A percentile compares a stretch with the other conserved stretches of the same genome.
Evolutionary conservation across 2,113 vertebrate genomes (phyloP).

Genomic region (Pseudonaja textilis): DNA sequence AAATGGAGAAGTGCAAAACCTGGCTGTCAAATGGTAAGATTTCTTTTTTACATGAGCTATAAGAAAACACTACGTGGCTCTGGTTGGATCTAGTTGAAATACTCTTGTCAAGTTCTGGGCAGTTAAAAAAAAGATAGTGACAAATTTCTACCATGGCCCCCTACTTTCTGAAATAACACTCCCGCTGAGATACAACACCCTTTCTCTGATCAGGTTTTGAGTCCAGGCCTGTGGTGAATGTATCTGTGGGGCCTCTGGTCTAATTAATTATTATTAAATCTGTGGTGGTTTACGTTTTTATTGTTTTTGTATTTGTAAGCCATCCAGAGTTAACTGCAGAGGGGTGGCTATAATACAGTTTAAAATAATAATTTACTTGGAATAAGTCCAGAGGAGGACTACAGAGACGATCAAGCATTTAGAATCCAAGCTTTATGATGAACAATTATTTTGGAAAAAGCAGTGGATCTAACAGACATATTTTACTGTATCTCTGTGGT

Average conservation of each 20-base stretch:
- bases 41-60: fast-evolving
- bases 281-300: neutral
- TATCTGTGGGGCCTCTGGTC: neutral
- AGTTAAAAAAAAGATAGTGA: neutral
- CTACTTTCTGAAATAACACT: neutral
- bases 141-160: neutral
- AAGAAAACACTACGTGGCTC: fast-evolving
- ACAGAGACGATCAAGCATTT: neutral
- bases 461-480: neutral
- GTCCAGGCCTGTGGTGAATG: neutral
- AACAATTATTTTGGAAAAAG: neutral
- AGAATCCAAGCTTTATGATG: neutral
- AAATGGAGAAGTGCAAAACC: constrained; percentile 94
- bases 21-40: constrained; percentile 92
- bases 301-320: neutral
- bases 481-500: neutral
- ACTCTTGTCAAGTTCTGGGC: neutral
- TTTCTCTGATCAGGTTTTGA: neutral
- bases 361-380: neutral
- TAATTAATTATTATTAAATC: neutral
- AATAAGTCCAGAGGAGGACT: neutral
- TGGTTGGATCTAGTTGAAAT: neutral
- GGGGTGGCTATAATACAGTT: neutral
- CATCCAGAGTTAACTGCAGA: neutral
- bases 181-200: neutral